Base-by-base conservation (phyloP, 2,797 vertebrate species). In the Poeciliopsis infans region DNA sequence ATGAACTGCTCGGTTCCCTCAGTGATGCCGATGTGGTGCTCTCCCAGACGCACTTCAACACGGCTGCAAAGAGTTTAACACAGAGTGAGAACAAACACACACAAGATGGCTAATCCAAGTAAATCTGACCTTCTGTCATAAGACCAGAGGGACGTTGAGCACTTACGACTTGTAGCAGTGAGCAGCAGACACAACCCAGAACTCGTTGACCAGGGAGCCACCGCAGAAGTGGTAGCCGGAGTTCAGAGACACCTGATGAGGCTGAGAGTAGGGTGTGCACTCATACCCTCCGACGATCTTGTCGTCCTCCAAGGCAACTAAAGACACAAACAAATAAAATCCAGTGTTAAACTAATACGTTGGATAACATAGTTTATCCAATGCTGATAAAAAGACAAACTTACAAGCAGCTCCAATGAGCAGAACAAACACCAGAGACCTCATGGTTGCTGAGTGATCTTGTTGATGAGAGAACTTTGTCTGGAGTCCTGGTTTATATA, bases 361-460 rank as follows among this genome's bases (percentile, higher is more conserved):
- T 41, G 39, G 39, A 41, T 41, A 41, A 41, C 1, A 41, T 7
- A 7, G 7, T 39, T 16, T 28, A 18, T 28, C 11, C 33, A 49
- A 18, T 15, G 53, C 6, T 45, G 36, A 25, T 20, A 25, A 23
- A 71, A 53, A 16, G 1, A 33, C 25, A n/a, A 25, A 86, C 94
- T 95, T 72, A 95, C 95, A 95, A 12, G 93, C 93, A 77, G 91
- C 94, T 90, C 93, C 94, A n/a, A 95, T 89, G 88, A 95, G 91
- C 90, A 95, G 89, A 89, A 94, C 53, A 1, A 95, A 94, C 66
- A 95, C 87, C 55, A 95, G 90, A 41, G 80, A 94, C 87, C 20
- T 85, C 88, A 94, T 93, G 86, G 72, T 82, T 82, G 81, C 81
- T 86, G 85, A 79, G 76, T 90, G 90, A 93, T 91, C 82, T 72